Percentiles rank a stretch among this genome's conserved stretches.
phyloP scores from a whole-genome alignment of 2,888 invertebrate species.

The Cryptocheilus praepositus region DNA sequence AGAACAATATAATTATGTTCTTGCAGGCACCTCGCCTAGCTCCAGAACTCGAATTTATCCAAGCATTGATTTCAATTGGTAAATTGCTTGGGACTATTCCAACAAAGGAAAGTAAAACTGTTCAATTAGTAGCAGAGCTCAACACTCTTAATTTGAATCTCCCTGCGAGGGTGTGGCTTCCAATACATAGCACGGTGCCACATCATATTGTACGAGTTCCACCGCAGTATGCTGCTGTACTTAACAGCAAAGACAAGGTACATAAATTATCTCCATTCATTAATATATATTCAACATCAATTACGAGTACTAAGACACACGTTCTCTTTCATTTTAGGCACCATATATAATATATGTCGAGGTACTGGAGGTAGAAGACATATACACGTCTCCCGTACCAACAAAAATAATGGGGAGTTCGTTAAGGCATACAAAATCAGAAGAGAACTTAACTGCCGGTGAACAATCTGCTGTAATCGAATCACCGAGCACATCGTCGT shows the following conservation, averaged over 20 bases:
- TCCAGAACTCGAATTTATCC: conserved; percentile 91
- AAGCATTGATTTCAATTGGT: conserved; percentile 91
- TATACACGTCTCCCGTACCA: conserved; percentile 89
- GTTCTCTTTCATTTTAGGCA: conserved; percentile 78
- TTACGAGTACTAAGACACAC: background rate
- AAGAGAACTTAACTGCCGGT: conserved; percentile 86
- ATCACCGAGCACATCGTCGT: conserved; percentile 60
- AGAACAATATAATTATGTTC: conserved; percentile 2
- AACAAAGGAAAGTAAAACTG: conserved; percentile 94
- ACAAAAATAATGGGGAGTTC: conserved; percentile 89
- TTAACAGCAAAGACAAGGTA: conserved; percentile 98
- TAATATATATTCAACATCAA: background rate
- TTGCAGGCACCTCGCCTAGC: conserved; percentile 86
- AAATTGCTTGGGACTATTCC: conserved; percentile 87
- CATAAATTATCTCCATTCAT: background rate
- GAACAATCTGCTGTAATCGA: conserved; percentile 70
- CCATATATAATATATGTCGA: conserved; percentile 99
- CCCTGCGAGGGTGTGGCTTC: conserved; percentile 98
- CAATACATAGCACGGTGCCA: conserved; percentile 87
- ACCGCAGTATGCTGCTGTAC: conserved; percentile 96
- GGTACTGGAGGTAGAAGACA: conserved; percentile 91
- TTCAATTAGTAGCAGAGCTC: conserved; percentile 93
- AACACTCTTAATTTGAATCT: conserved; percentile 96
- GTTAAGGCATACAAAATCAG: conserved; percentile 93
- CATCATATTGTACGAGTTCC: conserved; percentile 98